A percentile compares a stretch with the other conserved stretches of the same genome.
phyloP scores from a whole-genome alignment of 2,797 vertebrate species.

The Echiichthys vipera region DNA sequence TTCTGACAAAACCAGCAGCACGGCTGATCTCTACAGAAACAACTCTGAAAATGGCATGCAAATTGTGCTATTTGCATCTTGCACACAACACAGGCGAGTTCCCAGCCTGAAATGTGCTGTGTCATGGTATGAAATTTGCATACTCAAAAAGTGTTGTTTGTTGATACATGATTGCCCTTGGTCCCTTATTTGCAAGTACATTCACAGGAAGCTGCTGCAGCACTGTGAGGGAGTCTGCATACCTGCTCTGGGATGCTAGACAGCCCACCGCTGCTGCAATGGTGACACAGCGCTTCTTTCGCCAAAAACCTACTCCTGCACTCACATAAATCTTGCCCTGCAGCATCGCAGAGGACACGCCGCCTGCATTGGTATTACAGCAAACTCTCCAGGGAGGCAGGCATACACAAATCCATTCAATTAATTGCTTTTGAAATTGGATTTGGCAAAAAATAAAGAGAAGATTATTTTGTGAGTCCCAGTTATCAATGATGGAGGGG shows the following conservation, averaged over 20 bases:
- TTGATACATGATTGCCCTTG: constrained; percentile 19
- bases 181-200: constrained; percentile 27
- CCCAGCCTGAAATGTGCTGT: constrained; percentile 38
- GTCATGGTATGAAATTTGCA: constrained; percentile 52
- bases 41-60: neutral
- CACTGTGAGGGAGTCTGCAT: constrained; percentile 27
- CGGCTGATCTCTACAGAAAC: neutral
- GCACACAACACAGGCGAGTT: neutral
- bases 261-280: constrained; percentile 47
- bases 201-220: constrained; percentile 46
- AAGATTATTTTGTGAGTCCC: constrained; percentile 18
- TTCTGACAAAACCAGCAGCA: constrained; percentile 14
- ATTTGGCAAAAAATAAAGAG: constrained; percentile 18
- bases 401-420: constrained; percentile 28
- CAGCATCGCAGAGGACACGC: constrained; percentile 48
- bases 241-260: constrained; percentile 49
- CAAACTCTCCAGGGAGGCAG: constrained; percentile 31
- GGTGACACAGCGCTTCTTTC: constrained; percentile 74
- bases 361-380: constrained; percentile 29
- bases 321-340: constrained; percentile 68
- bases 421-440: constrained; percentile 35
- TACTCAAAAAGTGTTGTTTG: constrained; percentile 17
- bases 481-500: neutral
- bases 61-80: constrained; percentile 13
- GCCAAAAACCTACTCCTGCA: constrained; percentile 62